A percentile compares a stretch with the other conserved stretches of the same genome.
phyloP scores from a whole-genome alignment of 2,888 invertebrate genomes.

The Calliphora vomitoria region DNA sequence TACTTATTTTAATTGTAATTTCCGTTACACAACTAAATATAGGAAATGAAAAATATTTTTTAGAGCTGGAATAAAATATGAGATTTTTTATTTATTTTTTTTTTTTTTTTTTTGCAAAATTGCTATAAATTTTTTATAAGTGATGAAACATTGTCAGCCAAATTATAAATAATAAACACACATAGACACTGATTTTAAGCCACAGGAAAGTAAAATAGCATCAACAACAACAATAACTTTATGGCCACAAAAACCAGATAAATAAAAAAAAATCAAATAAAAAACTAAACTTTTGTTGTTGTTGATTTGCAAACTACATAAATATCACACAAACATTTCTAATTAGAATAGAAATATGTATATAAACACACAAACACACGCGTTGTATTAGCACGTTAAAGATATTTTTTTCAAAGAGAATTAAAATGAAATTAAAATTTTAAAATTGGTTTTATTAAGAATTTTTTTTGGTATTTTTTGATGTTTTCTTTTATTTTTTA shows the following conservation, averaged over 20 bases:
- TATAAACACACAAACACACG: not conserved
- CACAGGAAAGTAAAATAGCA: not conserved
- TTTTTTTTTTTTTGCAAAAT: not conserved
- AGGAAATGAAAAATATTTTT: conserved; percentile 14
- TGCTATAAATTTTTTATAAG: not conserved
- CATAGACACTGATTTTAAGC: not conserved
- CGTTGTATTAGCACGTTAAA: not conserved
- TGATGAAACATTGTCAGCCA: not conserved
- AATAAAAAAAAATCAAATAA: conserved; percentile 3
- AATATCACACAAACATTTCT: conserved; percentile 42
- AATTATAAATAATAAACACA: not conserved
- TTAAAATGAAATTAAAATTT: not conserved
- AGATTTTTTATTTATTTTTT: not conserved
- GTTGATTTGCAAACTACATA: conserved; percentile 26
- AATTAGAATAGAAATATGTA: not conserved
- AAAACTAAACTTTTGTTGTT: conserved; percentile 32
- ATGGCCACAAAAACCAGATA: conserved; percentile 20
- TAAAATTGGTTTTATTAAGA: not conserved
- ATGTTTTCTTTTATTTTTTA: not conserved
- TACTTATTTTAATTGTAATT: conserved; percentile 47
- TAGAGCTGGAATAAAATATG: not conserved
- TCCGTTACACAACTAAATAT: conserved; percentile 32
- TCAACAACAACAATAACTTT: conserved; percentile 4
- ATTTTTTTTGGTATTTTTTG: not conserved
- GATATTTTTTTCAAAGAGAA: not conserved